Base-by-base conservation (phyloP, 2,888 invertebrate species). In the Drosophila falleni region DNA sequence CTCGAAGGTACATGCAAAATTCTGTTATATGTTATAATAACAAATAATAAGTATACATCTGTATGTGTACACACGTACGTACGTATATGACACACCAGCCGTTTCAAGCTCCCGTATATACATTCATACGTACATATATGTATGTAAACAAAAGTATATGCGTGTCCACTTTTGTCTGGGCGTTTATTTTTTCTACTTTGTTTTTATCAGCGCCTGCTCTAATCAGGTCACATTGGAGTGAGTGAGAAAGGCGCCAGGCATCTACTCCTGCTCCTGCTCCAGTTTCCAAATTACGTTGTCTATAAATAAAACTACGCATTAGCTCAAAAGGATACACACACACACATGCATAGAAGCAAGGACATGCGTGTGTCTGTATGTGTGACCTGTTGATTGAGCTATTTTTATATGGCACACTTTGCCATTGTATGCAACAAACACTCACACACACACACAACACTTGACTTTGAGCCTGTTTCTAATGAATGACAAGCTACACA, bases 1-100 rank as follows among this genome's bases (percentile, higher is more conserved):
- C 78, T 92, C 67, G 92, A 92, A 91, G 91, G 91, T 91, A 90
- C 74, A 44, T 64, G 49, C 42, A 56, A 61, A 46, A 55, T 39
- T 35, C 35, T n/a, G 26, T 49, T 47, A 35, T 26, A 33, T n/a
- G 26, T 49, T 47, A 35, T 26, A 33, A 44, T 26, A 58, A 16
- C 33, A 55, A 46, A 8, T 9, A 42, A 55, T 3, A 42, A 35
- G 19, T 11, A 26, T 13, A 15, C 5, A 26, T 19, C 19, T 63
- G 23, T 37, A 31, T 58, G 29, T 44, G 8, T 46, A 13, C 41
- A 23, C 26, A 23, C 23, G 23, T 23, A 23, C 4, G 1, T 23
- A 3, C 3, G 16, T 41, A 26, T 16, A 41, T 71, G 66, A 76
- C 65, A 56, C 70, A 69, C 50, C 44, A 63, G 10, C 3, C 19